Evolutionary conservation across 1,140 invertebrate genomes (phyloP).

Genomic region (Holcopasites calliopsidis): DNA sequence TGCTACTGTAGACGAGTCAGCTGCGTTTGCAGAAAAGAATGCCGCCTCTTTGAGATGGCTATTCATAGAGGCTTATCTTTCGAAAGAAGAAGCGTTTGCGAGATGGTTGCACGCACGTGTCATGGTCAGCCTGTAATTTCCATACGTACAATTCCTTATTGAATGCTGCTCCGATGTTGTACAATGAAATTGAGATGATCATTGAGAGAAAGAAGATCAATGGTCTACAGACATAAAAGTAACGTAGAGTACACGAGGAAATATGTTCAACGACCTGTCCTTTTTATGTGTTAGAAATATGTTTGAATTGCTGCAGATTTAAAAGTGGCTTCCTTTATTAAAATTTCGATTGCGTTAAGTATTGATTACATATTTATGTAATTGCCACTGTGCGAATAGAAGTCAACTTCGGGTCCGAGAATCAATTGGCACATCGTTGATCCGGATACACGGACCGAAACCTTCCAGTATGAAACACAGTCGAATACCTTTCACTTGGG

Average conservation of each 20-base stretch:
- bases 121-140: not conserved
- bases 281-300: too few species aligned
- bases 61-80: not conserved
- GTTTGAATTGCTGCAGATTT: too few species aligned
- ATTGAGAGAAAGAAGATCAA: too few species aligned
- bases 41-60: not conserved
- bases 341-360: too few species aligned
- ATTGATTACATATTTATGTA: not conserved
- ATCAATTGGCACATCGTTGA: conserved; percentile 5
- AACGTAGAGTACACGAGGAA: too few species aligned
- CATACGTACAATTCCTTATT: too few species aligned
- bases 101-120: not conserved
- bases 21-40: not conserved
- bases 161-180: too few species aligned
- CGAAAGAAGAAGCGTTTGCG: not conserved
- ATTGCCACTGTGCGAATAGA: not conserved
- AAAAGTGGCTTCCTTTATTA: too few species aligned
- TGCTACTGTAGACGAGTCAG: too few species aligned
- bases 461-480: conserved; percentile 28
- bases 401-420: not conserved
- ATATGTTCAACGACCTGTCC: too few species aligned
- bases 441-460: conserved; percentile 7
- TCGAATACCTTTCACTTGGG: conserved; percentile 48
- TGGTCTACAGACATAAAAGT: too few species aligned
- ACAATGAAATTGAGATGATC: too few species aligned